Percentiles rank a stretch among this genome's conserved stretches.
phyloP scores from a whole-genome alignment of 2,797 vertebrate species.

The Rhinella marina region DNA sequence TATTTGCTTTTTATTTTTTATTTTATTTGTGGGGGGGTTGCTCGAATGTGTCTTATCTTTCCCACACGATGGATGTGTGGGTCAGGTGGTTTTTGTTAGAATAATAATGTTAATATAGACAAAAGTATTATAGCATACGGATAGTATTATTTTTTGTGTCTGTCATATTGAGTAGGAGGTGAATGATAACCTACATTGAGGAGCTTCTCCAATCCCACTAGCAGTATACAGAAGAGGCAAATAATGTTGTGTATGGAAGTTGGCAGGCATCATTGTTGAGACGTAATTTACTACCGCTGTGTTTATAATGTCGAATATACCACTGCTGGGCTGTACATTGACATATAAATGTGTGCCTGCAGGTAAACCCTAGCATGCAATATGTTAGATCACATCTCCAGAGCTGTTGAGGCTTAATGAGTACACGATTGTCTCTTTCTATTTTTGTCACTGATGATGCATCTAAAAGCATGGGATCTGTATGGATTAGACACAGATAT shows the following conservation, averaged over 20 bases:
- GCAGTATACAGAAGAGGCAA: not conserved
- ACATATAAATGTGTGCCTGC: not conserved
- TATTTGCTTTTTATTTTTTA: too few relatives aligned
- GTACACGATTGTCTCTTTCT: not conserved
- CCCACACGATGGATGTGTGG: too few relatives aligned
- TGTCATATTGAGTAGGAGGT: not conserved
- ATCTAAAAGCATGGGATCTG: not conserved
- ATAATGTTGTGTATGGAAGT: not conserved
- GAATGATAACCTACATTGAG: not conserved
- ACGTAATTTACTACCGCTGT: not conserved
- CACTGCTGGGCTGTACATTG: not conserved
- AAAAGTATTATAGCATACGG: not conserved
- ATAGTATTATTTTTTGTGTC: not conserved
- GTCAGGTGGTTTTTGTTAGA: too few relatives aligned
- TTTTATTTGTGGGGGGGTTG: too few relatives aligned
- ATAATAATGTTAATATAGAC: too few relatives aligned
- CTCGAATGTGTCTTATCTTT: too few relatives aligned
- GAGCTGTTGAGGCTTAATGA: not conserved
- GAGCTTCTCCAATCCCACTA: not conserved
- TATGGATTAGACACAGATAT: not conserved
- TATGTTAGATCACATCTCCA: not conserved
- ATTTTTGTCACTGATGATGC: not conserved
- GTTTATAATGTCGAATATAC: not conserved
- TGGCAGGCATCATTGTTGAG: not conserved
- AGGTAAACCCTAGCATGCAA: not conserved